Conservation (phyloP, 2,888 invertebrate genomes). For the Anagyrus pseudococci region DNA sequence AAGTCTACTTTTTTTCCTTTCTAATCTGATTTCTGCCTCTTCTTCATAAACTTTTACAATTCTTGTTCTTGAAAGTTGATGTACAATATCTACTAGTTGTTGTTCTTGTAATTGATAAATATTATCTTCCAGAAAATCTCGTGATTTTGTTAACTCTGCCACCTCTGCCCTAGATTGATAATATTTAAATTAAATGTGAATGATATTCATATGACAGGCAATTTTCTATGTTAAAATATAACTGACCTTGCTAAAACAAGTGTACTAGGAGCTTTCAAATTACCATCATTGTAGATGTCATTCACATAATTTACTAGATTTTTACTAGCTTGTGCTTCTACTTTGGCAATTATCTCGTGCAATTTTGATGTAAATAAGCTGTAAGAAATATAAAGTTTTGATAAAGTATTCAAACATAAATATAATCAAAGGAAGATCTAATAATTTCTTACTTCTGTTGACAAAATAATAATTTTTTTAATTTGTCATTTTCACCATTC, state of each 20-base stretch:
- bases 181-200: conserved; percentile 2
- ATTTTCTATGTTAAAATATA: conserved; percentile 3
- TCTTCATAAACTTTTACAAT: conserved; percentile 49
- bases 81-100: conserved; percentile 45
- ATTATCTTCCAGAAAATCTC: conserved; percentile 52
- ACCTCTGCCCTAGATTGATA: conserved; percentile 48
- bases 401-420: conserved; percentile 8
- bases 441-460: conserved; percentile 44
- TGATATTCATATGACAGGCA: background rate
- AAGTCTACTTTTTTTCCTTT: conserved; percentile 45
- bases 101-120: conserved; percentile 46
- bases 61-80: conserved; percentile 47
- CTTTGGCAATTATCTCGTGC: conserved; percentile 44
- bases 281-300: conserved; percentile 44
- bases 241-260: conserved; percentile 45
- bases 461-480: conserved; percentile 44
- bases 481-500: conserved; percentile 45
- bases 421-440: background rate
- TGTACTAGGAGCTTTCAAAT: conserved; percentile 43
- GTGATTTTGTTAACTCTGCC: conserved; percentile 45
- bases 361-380: conserved; percentile 46
- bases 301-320: conserved; percentile 39
- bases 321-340: conserved; percentile 40
- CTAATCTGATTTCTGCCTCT: conserved; percentile 46
- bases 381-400: conserved; percentile 19